Evolutionary conservation across 2,113 vertebrate species (phyloP).

Genomic region (Clinocottus analis): DNA sequence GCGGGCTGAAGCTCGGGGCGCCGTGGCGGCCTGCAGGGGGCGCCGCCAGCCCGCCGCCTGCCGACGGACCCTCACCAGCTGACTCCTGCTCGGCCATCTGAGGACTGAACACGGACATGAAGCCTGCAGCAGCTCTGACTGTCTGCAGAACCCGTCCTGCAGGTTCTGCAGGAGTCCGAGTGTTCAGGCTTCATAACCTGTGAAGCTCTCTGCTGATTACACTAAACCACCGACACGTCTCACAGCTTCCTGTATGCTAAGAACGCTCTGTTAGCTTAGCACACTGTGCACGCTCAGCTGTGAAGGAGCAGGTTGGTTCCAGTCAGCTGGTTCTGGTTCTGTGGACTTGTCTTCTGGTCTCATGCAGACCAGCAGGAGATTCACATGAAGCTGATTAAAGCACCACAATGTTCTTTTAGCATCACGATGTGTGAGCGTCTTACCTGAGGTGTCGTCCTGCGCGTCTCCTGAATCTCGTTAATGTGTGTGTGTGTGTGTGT

Average conservation of each 20-base stretch:
- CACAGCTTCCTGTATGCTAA: neutral
- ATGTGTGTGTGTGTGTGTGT: no score
- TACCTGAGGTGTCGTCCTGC: conserved; percentile 27
- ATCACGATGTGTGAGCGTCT: neutral
- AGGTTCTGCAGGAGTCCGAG: no score
- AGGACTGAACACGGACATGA: no score
- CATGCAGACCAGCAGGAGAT: no score
- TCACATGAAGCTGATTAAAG: no score
- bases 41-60: neutral
- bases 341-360: no score
- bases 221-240: neutral
- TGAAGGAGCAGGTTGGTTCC: neutral
- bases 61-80: neutral
- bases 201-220: neutral
- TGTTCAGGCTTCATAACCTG: no score
- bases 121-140: no score
- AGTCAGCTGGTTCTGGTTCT: neutral
- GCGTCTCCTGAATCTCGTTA: neutral
- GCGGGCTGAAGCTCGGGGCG: conserved; percentile 19
- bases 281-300: neutral
- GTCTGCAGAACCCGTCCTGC: no score
- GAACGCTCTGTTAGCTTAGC: neutral
- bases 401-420: neutral
- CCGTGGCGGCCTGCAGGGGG: conserved; percentile 35
- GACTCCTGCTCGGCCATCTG: conserved; percentile 70